Conservation (phyloP, 2,797 vertebrate genomes). For the Paguma larvata region DNA sequence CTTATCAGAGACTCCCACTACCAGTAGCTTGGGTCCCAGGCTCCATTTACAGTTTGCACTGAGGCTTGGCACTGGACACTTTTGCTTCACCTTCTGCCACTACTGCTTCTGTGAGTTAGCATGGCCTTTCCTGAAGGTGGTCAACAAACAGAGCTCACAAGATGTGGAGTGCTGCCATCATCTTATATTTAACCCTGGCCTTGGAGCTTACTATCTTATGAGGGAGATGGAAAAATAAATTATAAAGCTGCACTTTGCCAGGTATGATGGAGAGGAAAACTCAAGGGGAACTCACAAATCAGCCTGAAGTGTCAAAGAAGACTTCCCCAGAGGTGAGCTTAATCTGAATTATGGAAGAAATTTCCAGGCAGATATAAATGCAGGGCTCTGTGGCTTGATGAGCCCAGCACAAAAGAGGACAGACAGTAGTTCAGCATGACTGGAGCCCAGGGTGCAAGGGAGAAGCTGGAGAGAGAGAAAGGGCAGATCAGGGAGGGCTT, state of each 20-base stretch:
- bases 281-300: not conserved
- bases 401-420: not conserved
- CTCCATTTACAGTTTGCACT: not conserved
- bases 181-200: not conserved
- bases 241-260: not conserved
- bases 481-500: not conserved
- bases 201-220: not conserved
- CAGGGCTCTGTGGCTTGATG: not conserved
- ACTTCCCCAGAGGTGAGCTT: not conserved
- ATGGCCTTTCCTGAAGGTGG: not conserved
- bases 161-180: not conserved
- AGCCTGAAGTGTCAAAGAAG: not conserved
- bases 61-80: not conserved
- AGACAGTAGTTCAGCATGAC: not conserved
- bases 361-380: not conserved
- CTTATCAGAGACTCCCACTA: not conserved
- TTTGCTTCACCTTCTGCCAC: not conserved
- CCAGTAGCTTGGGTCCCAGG: not conserved
- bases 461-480: not conserved
- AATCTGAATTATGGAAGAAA: not conserved
- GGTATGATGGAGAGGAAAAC: not conserved
- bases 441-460: not conserved
- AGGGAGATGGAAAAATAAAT: not conserved
- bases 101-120: not conserved
- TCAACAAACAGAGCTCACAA: not conserved